Evolutionary conservation across 64 coral and sea anemone species (phyloP).

Genomic region (Acropora tenuis): DNA sequence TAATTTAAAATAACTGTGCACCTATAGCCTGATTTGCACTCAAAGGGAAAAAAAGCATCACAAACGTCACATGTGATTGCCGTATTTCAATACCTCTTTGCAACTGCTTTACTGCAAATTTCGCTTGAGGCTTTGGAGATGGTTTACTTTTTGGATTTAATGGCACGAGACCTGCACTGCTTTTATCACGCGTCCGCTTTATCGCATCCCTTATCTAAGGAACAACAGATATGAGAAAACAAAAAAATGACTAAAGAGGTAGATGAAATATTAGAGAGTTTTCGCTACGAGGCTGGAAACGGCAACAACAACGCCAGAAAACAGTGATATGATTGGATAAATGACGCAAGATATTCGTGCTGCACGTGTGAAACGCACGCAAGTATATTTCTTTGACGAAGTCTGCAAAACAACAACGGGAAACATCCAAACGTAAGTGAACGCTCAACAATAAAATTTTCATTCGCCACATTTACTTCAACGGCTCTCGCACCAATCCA

Average conservation of each 20-base stretch:
- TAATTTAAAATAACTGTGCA: too few species aligned
- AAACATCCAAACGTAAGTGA: neutral
- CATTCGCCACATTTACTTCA: too few species aligned
- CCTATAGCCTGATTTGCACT: neutral
- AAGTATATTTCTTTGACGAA: neutral
- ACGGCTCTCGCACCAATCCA: too few species aligned
- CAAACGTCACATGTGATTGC: neutral
- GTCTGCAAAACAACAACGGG: neutral
- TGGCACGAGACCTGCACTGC: neutral
- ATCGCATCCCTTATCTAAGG: conserved; percentile 30
- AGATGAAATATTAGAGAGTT: neutral
- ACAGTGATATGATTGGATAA: neutral
- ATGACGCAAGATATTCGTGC: neutral
- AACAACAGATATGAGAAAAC: neutral
- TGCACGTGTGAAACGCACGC: too few species aligned
- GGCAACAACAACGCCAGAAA: too few species aligned
- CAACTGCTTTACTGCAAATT: neutral
- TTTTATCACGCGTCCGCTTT: conserved; percentile 1
- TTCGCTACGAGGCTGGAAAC: neutral
- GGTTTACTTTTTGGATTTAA: conserved; percentile 13
- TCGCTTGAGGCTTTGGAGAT: neutral
- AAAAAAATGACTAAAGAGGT: neutral
- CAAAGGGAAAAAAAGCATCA: neutral
- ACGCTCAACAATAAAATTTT: too few species aligned
- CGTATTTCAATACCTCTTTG: neutral